Base-by-base conservation (phyloP, 2,888 invertebrate genomes). In the Diplazon laetatorius region DNA sequence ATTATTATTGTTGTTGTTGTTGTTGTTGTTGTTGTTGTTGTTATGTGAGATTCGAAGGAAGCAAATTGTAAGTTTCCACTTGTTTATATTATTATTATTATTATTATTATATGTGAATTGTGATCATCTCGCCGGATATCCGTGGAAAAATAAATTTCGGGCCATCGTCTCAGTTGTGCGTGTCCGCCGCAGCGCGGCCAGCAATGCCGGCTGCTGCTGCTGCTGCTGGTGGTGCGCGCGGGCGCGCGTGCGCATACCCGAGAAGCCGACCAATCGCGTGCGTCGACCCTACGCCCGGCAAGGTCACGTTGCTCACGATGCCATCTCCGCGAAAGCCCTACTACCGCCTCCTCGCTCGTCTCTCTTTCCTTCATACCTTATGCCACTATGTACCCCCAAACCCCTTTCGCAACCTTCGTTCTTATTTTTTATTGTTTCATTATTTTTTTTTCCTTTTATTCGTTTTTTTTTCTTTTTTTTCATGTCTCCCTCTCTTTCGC, bases 221-320 rank as follows among this genome's bases (percentile, higher is more conserved):
- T 30, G 30, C 30, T 30, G 30, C 10, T 59, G 46, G 18, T 60
- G 20, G 12, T 18, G 52, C 14, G 14, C 37, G 18, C 22, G 35
- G 14, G 30, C 25, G 57, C 6, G 30, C n/a, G 75, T 46, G 62
- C 37, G 12, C 16, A 46, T 14, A 48, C 39, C 37, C 52, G 68
- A 66, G 66, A 72, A 77, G 70, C 78, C 73, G 69, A 69, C 80
- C 80, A 81, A 80, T 80, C 69, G 69, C 80, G 82, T 78, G 73
- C 81, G 76, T 80, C 77, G 82, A 82, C 82, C 80, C 80, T 80
- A 76, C 70, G 79, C 75, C 63, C 72, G 71, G 82, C 78, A 82
- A 77, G 77, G 82, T 80, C 82, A 83, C 80, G 69, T n/a, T n/a
- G n/a, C 80, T 75, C 80, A 78, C 80, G 80, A 78, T 78, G 77